Evolutionary conservation across 2,888 invertebrate genomes (phyloP), one percentile per base, ranked within the genome.

Genomic region (Drosophila meridiana): DNA sequence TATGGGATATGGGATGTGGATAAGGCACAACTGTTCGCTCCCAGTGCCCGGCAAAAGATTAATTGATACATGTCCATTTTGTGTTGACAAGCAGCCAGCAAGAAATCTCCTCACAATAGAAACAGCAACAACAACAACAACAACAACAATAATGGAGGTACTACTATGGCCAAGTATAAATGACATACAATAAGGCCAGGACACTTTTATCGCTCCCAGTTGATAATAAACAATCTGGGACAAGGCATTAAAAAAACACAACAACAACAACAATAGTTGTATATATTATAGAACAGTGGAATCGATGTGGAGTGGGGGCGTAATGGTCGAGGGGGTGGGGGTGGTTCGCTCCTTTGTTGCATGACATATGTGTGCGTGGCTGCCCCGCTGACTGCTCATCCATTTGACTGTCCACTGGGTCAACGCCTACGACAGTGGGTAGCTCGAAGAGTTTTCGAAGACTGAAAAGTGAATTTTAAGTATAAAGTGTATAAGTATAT

Each of bases 51-150:
- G 56, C 78, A 60, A 82, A 89, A 87, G 87, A 90, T 87, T 87
- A 87, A 87, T 90, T 90, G 87, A 87, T 87, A 87, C 90, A 82
- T 90, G 90, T 90, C 87, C 87, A 89, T 90, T 90, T 89, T 79
- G 81, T 87, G 87, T 89, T 90, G 90, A 89, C 87, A 90, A 87
- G 84, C 84, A 67, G 76, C 73, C 73, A 73, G 82, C 72, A 80
- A 75, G 78, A 87, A 89, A 89, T 89, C 87, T 82, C 73, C 57
- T 45, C 56, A 71, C 69, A 62, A 69, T 75, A 70, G 69, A 68
- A 69, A 63, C 73, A 63, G 68, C 65, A 56, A 62, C 52, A 69
- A 61, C 72, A 58, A 63, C 65, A 59, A 68, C 68, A 48, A 13
- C 43, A 20, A 43, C 43, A 20, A 26, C 40, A 52, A 69, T 65